Conservation (phyloP, 2,113 vertebrate genomes). For the Brachypodius melanocephalos region DNA sequence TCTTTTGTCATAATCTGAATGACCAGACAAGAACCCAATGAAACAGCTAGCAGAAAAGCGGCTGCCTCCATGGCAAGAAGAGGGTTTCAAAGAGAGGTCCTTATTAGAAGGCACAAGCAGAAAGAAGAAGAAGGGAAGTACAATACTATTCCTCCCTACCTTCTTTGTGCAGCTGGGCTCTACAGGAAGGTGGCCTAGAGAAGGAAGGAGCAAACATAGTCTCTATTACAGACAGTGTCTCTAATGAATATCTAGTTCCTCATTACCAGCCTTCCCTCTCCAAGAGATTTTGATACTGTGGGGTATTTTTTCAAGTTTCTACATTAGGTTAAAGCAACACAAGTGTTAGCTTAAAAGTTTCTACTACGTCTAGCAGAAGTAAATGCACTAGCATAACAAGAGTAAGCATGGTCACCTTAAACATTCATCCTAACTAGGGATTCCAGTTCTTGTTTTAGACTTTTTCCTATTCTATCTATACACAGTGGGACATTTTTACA, state of each 20-base stretch:
- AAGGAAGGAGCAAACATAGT: neutral
- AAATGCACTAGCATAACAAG: slow-evolving; percentile 30
- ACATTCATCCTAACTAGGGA: neutral
- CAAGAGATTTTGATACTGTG: neutral
- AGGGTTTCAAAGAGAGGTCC: neutral
- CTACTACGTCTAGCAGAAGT: slow-evolving; percentile 46
- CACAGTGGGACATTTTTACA: neutral
- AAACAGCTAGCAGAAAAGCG: neutral
- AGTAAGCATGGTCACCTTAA: slow-evolving; percentile 18
- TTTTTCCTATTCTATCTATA: slow-evolving; percentile 5
- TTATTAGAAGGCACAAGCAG: neutral
- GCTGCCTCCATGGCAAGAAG: neutral
- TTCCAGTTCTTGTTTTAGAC: neutral
- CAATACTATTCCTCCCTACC: neutral
- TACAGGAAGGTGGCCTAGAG: neutral
- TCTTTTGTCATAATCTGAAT: neutral
- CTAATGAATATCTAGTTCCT: neutral
- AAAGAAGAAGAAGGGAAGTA: neutral
- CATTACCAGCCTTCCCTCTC: neutral
- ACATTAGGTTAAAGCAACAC: neutral
- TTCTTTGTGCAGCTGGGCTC: neutral
- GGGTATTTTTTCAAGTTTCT: rapidly evolving
- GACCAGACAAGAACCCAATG: neutral
- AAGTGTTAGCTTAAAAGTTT: slow-evolving; percentile 21
- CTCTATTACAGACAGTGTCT: neutral